phyloP scores from a whole-genome alignment of 2,797 vertebrate genomes.

The Hyperoplus immaculatus region DNA sequence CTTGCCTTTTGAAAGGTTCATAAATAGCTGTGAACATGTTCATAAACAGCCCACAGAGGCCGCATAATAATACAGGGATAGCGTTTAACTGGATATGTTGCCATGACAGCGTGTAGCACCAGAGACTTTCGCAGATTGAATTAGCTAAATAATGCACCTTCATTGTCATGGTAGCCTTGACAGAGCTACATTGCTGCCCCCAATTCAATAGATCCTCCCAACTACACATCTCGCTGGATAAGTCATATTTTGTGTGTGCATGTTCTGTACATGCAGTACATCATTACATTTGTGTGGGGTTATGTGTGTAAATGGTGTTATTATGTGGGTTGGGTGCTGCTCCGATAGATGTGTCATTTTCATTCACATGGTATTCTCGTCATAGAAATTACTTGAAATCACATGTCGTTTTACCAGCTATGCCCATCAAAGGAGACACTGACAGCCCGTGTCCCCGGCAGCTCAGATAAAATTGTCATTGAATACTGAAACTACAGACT shows the following conservation, averaged over 20 bases:
- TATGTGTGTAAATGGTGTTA: not conserved
- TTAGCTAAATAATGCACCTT: not conserved
- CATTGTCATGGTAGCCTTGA: not conserved
- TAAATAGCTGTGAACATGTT: slow-evolving; percentile 73
- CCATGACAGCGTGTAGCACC: slow-evolving; percentile 16
- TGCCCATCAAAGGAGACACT: slow-evolving; percentile 12
- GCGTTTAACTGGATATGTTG: slow-evolving; percentile 29
- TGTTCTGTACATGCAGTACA: not conserved
- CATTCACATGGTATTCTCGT: slow-evolving; percentile 2
- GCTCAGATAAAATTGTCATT: slow-evolving; percentile 1
- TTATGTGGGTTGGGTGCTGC: slow-evolving; percentile 8
- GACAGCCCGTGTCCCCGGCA: not conserved
- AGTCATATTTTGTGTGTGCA: not conserved
- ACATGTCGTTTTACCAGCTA: not conserved
- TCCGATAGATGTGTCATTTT: slow-evolving; percentile 24
- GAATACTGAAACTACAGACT: slow-evolving; percentile 14
- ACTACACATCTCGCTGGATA: not conserved
- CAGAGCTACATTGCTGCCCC: not conserved
- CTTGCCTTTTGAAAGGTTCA: slow-evolving; percentile 69
- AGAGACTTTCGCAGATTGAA: not conserved
- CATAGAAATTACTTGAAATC: slow-evolving; percentile 32
- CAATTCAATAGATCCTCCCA: not conserved
- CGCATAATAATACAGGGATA: slow-evolving; percentile 27
- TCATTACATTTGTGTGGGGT: not conserved
- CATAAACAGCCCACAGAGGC: slow-evolving; percentile 61